Evolutionary conservation across 2,797 vertebrate genomes (phyloP).

Genomic region (Gouania willdenowi): DNA sequence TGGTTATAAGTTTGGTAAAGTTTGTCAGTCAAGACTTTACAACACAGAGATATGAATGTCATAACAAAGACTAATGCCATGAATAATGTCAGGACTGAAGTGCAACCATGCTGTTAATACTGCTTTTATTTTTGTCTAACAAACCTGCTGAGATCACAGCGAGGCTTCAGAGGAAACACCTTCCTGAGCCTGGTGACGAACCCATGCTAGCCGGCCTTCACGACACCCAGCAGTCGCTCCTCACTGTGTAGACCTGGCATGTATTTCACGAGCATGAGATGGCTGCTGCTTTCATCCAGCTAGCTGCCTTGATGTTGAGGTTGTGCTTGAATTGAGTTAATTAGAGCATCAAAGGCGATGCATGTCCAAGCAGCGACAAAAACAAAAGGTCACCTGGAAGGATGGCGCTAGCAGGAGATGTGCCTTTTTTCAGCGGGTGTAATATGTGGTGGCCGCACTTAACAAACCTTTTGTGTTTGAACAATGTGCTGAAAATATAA

Average conservation of each 20-base stretch:
- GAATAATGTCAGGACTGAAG: too few relatives aligned
- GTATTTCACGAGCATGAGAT: too few relatives aligned
- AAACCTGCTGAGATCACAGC: conserved; percentile 12
- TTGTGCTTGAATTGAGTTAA: conserved; percentile 29
- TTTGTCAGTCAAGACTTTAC: too few relatives aligned
- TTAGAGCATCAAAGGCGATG: conserved; percentile 45
- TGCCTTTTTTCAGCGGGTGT: too few relatives aligned
- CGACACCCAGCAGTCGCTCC: conserved; percentile 33
- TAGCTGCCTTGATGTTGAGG: conserved; percentile 55
- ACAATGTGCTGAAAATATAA: too few relatives aligned
- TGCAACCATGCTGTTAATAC: too few relatives aligned
- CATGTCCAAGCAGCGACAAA: conserved; percentile 22
- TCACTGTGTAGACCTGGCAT: background rate
- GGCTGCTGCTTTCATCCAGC: conserved; percentile 54
- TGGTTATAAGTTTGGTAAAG: too few relatives aligned
- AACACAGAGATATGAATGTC: too few relatives aligned
- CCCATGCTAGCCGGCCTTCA: conserved; percentile 60
- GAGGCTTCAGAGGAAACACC: conserved; percentile 6
- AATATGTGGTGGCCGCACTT: too few relatives aligned
- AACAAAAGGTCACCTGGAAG: conserved; percentile 53
- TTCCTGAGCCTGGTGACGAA: conserved; percentile 43
- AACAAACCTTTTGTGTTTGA: too few relatives aligned
- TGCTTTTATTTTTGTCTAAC: too few relatives aligned
- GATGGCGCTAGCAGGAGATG: background rate
- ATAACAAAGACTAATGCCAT: too few relatives aligned